Percentiles rank a stretch among this genome's conserved stretches.
Evolutionary conservation across 2,888 invertebrate genomes (phyloP).

Genomic region (Drosophila borborema): DNA sequence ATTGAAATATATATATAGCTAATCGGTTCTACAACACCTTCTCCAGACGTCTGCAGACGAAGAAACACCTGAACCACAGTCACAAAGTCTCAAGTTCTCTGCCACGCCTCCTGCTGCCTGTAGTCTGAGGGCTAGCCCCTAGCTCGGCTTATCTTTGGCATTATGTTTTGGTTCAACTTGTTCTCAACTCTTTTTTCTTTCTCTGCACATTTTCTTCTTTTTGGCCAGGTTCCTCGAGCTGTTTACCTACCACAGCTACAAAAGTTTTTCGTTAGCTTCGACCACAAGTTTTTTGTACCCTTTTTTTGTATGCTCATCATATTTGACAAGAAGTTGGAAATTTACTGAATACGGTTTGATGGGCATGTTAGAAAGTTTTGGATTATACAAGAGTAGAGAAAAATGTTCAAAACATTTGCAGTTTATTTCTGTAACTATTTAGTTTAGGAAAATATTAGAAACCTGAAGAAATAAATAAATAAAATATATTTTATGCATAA

Average conservation of each 20-base stretch:
- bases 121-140: constrained; percentile 28
- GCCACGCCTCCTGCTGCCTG: neutral
- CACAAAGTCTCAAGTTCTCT: neutral
- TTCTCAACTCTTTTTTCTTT: neutral
- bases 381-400: neutral
- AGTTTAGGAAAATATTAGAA: too few relatives aligned
- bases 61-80: neutral
- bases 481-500: too few relatives aligned
- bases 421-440: too few relatives aligned
- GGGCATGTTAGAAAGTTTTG: neutral
- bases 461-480: too few relatives aligned
- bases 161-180: constrained; percentile 57
- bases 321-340: neutral
- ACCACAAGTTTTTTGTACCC: neutral
- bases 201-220: neutral
- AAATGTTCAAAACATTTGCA: too few relatives aligned
- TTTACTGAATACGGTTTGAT: neutral
- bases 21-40: neutral
- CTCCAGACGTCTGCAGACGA: neutral
- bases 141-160: constrained; percentile 48
- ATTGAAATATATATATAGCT: neutral
- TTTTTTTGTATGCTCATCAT: neutral
- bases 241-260: neutral
- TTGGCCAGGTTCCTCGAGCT: constrained; percentile 3
- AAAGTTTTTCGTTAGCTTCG: neutral